Percentiles rank a stretch among this genome's conserved stretches.
Conservation (phyloP, 2,113 vertebrate species). For the Phaethornis superciliosus region DNA sequence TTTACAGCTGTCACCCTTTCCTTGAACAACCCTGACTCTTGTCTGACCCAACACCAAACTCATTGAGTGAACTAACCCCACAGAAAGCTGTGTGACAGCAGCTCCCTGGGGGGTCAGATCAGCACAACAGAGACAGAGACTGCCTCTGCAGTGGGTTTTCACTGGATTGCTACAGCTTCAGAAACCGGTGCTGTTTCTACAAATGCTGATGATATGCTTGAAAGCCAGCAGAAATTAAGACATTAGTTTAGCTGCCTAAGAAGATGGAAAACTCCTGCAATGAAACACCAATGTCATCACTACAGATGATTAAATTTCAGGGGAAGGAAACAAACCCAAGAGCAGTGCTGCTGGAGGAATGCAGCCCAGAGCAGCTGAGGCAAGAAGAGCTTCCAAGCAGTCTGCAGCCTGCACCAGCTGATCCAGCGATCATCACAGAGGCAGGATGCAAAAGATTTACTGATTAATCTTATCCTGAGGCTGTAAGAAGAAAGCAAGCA, state of each 20-base stretch:
- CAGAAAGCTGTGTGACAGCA: neutral
- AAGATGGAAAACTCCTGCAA: neutral
- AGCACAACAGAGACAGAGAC: neutral
- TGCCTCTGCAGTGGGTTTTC: neutral
- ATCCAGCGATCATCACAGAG: fast-evolving
- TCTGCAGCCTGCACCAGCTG: neutral
- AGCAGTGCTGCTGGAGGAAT: neutral
- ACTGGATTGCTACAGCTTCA: neutral
- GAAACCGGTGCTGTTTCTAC: neutral
- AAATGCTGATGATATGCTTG: fast-evolving
- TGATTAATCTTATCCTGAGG: neutral
- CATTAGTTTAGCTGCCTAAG: neutral
- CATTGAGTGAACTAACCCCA: neutral
- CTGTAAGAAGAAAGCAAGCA: neutral
- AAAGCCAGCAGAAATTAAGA: neutral
- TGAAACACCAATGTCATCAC: neutral
- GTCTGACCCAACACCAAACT: neutral
- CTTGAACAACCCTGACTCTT: neutral
- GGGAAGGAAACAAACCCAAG: neutral
- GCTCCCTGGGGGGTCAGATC: fast-evolving
- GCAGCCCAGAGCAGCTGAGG: neutral
- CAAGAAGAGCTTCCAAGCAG: fast-evolving
- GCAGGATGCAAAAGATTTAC: neutral
- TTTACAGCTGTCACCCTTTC: neutral
- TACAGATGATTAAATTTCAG: neutral